Conservation (phyloP, 1,140 invertebrate species). For the Araneus ventricosus region DNA sequence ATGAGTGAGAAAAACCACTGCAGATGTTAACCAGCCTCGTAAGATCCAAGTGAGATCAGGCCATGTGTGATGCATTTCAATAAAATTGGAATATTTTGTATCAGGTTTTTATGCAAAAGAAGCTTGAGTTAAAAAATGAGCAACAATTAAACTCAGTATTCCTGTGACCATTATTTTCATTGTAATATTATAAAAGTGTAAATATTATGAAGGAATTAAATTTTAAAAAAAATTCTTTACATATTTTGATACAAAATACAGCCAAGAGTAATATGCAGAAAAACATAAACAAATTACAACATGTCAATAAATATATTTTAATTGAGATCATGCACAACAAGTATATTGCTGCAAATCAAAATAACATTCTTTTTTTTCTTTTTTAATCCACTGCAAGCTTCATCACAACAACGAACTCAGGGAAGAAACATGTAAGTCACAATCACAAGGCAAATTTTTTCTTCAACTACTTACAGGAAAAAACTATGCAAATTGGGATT, state of each 20-base stretch:
- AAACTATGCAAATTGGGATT: background rate
- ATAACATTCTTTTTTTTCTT: slow-evolving; percentile 33
- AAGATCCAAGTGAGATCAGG: too few relatives aligned
- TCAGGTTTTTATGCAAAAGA: too few relatives aligned
- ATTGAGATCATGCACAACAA: slow-evolving; percentile 52
- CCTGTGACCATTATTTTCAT: background rate
- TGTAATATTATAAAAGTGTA: background rate
- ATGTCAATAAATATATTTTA: slow-evolving; percentile 47
- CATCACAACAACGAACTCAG: slow-evolving; percentile 2
- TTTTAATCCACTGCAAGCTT: background rate
- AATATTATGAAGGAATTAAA: background rate
- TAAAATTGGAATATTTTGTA: too few relatives aligned
- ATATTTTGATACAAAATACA: too few relatives aligned
- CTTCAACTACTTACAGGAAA: background rate
- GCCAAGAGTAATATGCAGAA: too few relatives aligned
- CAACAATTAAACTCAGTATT: too few relatives aligned
- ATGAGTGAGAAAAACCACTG: too few relatives aligned
- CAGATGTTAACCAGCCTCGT: too few relatives aligned
- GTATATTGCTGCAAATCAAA: slow-evolving; percentile 26
- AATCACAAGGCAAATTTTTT: background rate
- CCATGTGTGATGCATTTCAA: too few relatives aligned
- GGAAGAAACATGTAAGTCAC: background rate
- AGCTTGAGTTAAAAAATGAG: too few relatives aligned
- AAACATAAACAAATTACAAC: background rate
- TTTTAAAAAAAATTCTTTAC: background rate